Evolutionary conservation across 1,140 invertebrate genomes (phyloP), one percentile per base, ranked within the genome.

Genomic region (Drosophila sechellia): DNA sequence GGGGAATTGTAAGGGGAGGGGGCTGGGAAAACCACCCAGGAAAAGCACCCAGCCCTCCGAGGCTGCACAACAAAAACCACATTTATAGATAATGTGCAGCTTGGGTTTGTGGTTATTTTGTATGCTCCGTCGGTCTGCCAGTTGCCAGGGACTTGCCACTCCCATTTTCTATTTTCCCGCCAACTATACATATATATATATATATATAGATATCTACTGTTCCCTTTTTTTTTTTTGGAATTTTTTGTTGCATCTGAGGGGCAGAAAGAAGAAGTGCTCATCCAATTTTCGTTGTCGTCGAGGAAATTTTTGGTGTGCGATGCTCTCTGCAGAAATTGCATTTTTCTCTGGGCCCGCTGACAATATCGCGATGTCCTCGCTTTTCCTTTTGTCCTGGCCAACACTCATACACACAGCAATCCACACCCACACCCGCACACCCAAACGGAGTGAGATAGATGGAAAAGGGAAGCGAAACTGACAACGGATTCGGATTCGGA

Each of bases 31-130:
- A 56, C 63, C 55, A 53, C 39, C 35, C 22, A 53, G 22, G 17
- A 25, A 39, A 31, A 56, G 54, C 55, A 53, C 39, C 35, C 22
- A 53, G 22, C 20, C 8, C 25, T 37, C 5, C 27, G 31, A 20
- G 42, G 48, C 61, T 42, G 52, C 73, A 76, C 61, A 75, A 68
- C 73, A 68, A 76, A 76, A 77, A 69, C 65, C 78, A 81, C 83
- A 86, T 87, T 86, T 83, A 86, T 86, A 86, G 83, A 86, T 86
- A 86, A 86, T 86, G 83, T 86, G 83, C 83, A 87, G 83, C 83
- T 72, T 79, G 79, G 83, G 83, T 65, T 87, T 86, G 83, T 52
- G 83, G 83, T 87, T 86, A 86, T 86, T 86, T 86, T 79, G 83
- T 86, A 86, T 86, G 83, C 83, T 87, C 79, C 63, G 83, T 72